Conservation (phyloP, 2,797 vertebrate species). For the Peromyscus attwateri region DNA sequence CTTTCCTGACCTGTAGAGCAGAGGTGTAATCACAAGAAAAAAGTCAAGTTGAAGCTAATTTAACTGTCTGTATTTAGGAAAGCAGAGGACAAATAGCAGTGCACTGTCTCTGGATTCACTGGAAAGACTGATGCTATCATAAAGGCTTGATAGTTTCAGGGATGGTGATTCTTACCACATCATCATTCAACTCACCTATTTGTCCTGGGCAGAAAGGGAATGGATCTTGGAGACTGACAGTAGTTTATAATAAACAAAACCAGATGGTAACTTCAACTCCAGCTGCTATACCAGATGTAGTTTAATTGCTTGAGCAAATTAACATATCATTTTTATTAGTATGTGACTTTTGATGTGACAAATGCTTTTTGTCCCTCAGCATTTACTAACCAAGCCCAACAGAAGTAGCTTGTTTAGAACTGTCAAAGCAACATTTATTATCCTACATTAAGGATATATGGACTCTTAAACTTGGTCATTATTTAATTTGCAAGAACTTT, state of each 20-base stretch:
- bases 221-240: background rate
- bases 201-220: constrained; percentile 12
- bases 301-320: constrained; percentile 60
- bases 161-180: background rate
- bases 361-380: background rate
- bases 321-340: background rate
- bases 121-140: background rate
- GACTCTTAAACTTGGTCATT: background rate
- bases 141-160: background rate
- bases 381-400: background rate
- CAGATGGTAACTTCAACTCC: constrained; percentile 42
- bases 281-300: constrained; percentile 24
- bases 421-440: background rate
- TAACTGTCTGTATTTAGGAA: background rate
- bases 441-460: background rate
- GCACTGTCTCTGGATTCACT: background rate
- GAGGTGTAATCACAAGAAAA: background rate
- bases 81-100: background rate
- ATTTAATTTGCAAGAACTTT: background rate
- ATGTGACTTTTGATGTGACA: constrained; percentile 28
- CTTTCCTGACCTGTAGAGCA: background rate
- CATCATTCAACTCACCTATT: constrained; percentile 24
- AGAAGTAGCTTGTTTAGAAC: background rate
- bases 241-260: constrained; percentile 38
- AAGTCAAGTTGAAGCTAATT: background rate